A percentile compares a stretch with the other conserved stretches of the same genome.
These are phyloP conservation scores for Diplodus puntazzo DNA, from an alignment of 2,797 vertebrate genomes.

Conservation along the genomic window DNA sequence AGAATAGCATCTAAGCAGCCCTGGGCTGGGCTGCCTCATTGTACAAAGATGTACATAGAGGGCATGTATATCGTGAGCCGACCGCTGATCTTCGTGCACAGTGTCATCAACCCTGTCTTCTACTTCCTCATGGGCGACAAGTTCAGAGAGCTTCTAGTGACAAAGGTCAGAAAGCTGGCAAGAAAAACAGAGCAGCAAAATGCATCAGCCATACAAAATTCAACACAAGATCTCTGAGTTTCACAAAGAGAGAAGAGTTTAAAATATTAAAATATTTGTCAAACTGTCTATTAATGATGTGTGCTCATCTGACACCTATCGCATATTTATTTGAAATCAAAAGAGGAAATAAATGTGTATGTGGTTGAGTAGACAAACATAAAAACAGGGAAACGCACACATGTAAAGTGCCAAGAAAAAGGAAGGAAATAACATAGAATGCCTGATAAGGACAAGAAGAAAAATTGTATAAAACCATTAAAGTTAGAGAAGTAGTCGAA, in stretches of 20 bases:
- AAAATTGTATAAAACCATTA: rapidly evolving
- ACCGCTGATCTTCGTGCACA: conserved; percentile 91
- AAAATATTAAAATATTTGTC: neutral
- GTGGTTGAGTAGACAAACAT: too few species aligned
- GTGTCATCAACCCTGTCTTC: conserved; percentile 91
- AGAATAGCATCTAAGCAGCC: conserved; percentile 78
- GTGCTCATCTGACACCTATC: neutral
- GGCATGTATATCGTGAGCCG: conserved; percentile 84
- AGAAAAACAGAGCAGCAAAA: conserved; percentile 12
- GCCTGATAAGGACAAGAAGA: neutral
- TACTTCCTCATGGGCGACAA: conserved; percentile 94
- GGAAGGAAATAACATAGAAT: too few species aligned
- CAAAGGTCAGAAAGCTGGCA: conserved; percentile 69
- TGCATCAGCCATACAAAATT: conserved; percentile 20
- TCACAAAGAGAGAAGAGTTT: neutral
- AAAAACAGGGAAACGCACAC: neutral
- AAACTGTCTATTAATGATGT: neutral
- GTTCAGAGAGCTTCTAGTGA: conserved; percentile 88
- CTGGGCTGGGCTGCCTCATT: rapidly evolving
- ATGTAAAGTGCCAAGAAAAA: too few species aligned
- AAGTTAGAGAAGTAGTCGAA: neutral
- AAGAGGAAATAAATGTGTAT: too few species aligned
- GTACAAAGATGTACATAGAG: conserved; percentile 69
- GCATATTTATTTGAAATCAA: too few species aligned
- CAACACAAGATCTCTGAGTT: neutral